Evolutionary conservation across 2,113 vertebrate genomes (phyloP), one percentile per base, ranked within the genome.

Genomic region (Anoplopoma fimbria): DNA sequence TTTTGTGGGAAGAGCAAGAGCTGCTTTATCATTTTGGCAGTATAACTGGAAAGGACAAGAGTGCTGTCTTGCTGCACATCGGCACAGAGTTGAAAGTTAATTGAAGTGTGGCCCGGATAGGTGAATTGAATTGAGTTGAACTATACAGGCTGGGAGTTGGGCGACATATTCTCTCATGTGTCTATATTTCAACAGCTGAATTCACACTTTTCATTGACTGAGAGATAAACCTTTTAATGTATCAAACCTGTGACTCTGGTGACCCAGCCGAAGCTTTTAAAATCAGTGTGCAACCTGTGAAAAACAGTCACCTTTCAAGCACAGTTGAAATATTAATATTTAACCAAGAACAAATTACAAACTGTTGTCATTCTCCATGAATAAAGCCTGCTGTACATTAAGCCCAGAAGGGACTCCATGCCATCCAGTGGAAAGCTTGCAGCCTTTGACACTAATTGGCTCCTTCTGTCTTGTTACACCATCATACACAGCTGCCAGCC

Each of bases 1-100:
- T 67, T 87, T 79, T 67, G 77, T 82, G 58, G 55, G 62, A 78
- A 29, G 76, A 86, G 62, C 75, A 21, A 57, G 38, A 29, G 36
- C 29, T 38, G 40, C 36, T 61, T 69, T 29, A 68, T 51, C 27
- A 53, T 65, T 15, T 69, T 70, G 55, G 29, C 29, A 27, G 38
- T 40, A 5, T 45, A 49, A 36, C 42, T 73, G 53, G 53, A 67
- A 65, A 73, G 42, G 42, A 33, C 29, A 42, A 68, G 65, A 82
- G 55, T 14, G 63, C 12, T 74, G 23, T 62, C 42, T 75, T 58
- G 21, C 14, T 62, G 45, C 63, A 10, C 3, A 34, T 47, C 17
- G 25, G 69, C 1, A 64, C 55, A 61, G 33, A 47, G 69, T 19
- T 74, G 15, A 63, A 42, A 67, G 58, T 63, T 78, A 61, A 78